phyloP scores from a whole-genome alignment of 2,888 invertebrate species.

The Onthophagus sagittarius region DNA sequence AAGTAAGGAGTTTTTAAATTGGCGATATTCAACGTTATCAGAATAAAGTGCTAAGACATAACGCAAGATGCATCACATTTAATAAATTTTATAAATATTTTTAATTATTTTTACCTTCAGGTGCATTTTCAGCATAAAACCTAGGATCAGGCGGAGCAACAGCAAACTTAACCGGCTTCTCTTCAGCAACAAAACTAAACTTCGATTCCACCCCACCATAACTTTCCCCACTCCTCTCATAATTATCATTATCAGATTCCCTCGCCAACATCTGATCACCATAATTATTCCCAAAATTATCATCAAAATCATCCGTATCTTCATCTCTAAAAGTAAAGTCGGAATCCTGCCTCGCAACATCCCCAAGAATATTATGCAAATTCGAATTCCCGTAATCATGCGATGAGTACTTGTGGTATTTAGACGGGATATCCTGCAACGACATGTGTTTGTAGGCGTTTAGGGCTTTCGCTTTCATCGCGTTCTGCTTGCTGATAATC shows the following conservation, averaged over 20 bases:
- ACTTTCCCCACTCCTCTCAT: slow-evolving; percentile 10
- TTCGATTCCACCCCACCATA: slow-evolving; percentile 13
- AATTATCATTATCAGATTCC: slow-evolving; percentile 20
- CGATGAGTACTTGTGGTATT: slow-evolving; percentile 23
- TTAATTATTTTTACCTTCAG: slow-evolving; percentile 25
- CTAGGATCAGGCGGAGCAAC: slow-evolving; percentile 45
- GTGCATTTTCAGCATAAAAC: slow-evolving; percentile 36
- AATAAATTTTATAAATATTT: too few species aligned
- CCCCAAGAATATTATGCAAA: slow-evolving; percentile 33
- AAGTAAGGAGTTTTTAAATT: too few species aligned
- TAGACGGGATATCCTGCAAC: slow-evolving; percentile 20
- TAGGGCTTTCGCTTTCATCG: slow-evolving; percentile 26
- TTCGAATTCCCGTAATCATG: slow-evolving; percentile 17
- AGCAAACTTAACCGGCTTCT: slow-evolving; percentile 43
- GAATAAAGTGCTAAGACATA: too few species aligned
- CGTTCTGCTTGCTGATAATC: slow-evolving; percentile 26
- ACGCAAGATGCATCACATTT: neutral
- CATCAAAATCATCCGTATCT: slow-evolving; percentile 17
- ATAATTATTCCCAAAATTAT: slow-evolving; percentile 12
- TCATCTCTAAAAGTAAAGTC: slow-evolving; percentile 36
- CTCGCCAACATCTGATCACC: slow-evolving; percentile 16
- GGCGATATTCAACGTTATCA: too few species aligned
- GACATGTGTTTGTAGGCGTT: slow-evolving; percentile 27
- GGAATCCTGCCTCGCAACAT: slow-evolving; percentile 32
- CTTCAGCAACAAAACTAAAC: slow-evolving; percentile 32